phyloP scores from a whole-genome alignment of 2,888 invertebrate genomes.

The Drosophila diplacantha region DNA sequence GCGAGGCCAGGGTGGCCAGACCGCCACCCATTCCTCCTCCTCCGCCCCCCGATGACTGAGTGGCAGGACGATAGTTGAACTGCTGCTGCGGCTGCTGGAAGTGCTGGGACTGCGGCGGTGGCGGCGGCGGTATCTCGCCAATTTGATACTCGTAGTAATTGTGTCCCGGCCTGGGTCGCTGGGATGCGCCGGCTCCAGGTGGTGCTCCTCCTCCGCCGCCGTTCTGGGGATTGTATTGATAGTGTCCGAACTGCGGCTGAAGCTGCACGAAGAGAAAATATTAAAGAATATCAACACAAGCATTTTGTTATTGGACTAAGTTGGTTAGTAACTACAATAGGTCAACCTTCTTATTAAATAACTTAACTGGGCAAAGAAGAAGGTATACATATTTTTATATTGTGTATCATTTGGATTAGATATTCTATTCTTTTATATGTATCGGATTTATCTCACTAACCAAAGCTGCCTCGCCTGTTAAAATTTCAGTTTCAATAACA shows the following conservation, averaged over 20 bases:
- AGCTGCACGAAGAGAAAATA: conserved; percentile 8
- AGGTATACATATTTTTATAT: not conserved
- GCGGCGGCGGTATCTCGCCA: conserved; percentile 74
- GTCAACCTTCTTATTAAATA: no score
- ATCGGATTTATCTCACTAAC: no score
- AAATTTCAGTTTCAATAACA: no score
- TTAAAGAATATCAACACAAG: no score
- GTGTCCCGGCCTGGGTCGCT: conserved; percentile 53
- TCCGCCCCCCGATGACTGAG: conserved; percentile 27
- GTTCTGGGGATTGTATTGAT: conserved; percentile 46
- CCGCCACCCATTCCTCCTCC: conserved; percentile 42
- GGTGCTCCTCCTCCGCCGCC: conserved; percentile 4
- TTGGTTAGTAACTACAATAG: not conserved
- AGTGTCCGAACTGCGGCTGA: conserved; percentile 32
- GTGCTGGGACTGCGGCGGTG: conserved; percentile 48
- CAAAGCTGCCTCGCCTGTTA: no score
- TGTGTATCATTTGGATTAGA: no score
- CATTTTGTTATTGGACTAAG: not conserved
- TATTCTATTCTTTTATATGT: no score
- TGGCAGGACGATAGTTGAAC: conserved; percentile 58
- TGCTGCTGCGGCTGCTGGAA: conserved; percentile 44
- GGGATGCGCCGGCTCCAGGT: conserved; percentile 30
- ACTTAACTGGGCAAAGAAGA: not conserved
- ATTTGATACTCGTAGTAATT: conserved; percentile 74
- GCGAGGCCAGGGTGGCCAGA: conserved; percentile 70